phyloP scores from a whole-genome alignment of 1,140 invertebrate species.

The Venustaconcha ellipsiformis region DNA sequence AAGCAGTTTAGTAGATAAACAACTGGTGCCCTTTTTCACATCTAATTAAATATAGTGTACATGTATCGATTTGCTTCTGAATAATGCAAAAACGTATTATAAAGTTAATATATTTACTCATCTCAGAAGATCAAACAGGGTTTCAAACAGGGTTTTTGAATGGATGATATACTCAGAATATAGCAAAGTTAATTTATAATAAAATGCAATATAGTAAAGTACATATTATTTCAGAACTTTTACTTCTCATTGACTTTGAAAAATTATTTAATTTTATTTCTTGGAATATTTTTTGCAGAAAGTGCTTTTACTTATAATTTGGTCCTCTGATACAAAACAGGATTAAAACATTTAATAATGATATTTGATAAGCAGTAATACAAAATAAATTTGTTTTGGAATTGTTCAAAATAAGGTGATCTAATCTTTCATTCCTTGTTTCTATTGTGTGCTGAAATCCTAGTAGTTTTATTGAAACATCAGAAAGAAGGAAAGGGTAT shows the following conservation, averaged over 20 bases:
- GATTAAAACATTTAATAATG: too few species aligned
- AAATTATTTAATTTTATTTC: background rate
- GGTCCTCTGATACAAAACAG: too few species aligned
- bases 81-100: conserved; percentile 4
- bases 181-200: conserved; percentile 17
- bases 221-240: conserved; percentile 2
- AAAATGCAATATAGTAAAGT: conserved; percentile 10
- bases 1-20: conserved; percentile 12
- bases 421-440: too few species aligned
- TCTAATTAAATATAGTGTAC: conserved; percentile 19
- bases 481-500: too few species aligned
- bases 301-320: too few species aligned
- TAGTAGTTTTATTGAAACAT: too few species aligned
- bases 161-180: conserved; percentile 20
- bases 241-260: conserved; percentile 21
- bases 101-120: conserved; percentile 1
- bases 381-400: too few species aligned
- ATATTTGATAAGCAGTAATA: too few species aligned
- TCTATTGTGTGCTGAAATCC: too few species aligned
- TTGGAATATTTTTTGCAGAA: too few species aligned
- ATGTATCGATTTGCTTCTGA: conserved; percentile 2
- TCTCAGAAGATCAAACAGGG: conserved; percentile 20
- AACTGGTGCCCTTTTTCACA: conserved; percentile 38
- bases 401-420: too few species aligned
- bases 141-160: conserved; percentile 25